phyloP scores from a whole-genome alignment of 2,797 vertebrate species.

The Prunella strophiata region DNA sequence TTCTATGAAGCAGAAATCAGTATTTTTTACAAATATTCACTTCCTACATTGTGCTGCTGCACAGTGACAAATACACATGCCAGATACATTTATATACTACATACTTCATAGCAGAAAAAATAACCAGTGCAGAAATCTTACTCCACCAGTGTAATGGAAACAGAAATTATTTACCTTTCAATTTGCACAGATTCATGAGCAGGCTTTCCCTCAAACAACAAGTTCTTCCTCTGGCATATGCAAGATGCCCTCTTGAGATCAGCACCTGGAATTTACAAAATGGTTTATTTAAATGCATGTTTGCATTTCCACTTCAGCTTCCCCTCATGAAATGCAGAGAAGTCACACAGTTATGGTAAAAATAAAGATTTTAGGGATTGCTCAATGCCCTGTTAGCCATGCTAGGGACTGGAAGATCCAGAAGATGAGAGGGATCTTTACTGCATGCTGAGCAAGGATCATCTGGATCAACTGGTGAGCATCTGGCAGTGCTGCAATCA shows the following conservation, averaged over 20 bases:
- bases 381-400: neutral
- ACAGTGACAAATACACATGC: neutral
- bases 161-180: neutral
- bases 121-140: neutral
- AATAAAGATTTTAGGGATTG: neutral
- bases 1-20: neutral
- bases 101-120: neutral
- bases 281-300: neutral
- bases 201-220: neutral
- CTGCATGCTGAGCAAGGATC: neutral
- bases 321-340: neutral
- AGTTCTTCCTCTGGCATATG: neutral
- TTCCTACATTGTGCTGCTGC: neutral
- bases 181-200: neutral
- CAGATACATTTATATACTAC: neutral
- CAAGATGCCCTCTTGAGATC: neutral
- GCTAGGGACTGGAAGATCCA: neutral
- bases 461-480: neutral
- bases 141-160: neutral
- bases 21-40: neutral
- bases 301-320: neutral
- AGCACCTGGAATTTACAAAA: slow-evolving; percentile 25
- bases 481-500: neutral
- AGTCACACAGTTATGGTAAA: neutral
- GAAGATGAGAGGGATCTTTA: neutral